A percentile compares a stretch with the other conserved stretches of the same genome.
phyloP scores from a whole-genome alignment of 2,888 invertebrate genomes.

The Tiliacea aurago region DNA sequence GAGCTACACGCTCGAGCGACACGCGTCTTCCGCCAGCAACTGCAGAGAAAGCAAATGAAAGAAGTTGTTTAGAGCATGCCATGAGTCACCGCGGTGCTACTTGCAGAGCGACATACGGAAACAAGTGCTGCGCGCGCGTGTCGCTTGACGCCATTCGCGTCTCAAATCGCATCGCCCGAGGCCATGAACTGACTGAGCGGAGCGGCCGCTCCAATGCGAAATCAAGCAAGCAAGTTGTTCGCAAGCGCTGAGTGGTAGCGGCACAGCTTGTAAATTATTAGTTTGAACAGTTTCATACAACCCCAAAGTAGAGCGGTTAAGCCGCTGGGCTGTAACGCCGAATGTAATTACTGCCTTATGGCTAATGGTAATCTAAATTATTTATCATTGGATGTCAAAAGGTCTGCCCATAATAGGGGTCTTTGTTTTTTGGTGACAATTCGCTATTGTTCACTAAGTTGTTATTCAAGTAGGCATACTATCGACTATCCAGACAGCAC shows the following conservation, averaged over 20 bases:
- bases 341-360: slow-evolving; percentile 8
- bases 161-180: too few relatives aligned
- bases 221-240: neutral
- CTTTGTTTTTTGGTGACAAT: slow-evolving; percentile 24
- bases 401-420: slow-evolving; percentile 8
- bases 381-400: slow-evolving; percentile 32
- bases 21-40: too few relatives aligned
- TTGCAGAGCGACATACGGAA: too few relatives aligned
- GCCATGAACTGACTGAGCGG: too few relatives aligned
- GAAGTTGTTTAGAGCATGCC: too few relatives aligned
- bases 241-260: neutral
- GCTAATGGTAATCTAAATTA: neutral
- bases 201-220: neutral
- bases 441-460: neutral
- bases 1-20: too few relatives aligned
- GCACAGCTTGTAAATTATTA: too few relatives aligned
- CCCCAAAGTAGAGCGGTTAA: neutral
- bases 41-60: too few relatives aligned
- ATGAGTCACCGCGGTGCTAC: too few relatives aligned
- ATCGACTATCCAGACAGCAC: neutral
- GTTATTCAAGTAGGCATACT: neutral
- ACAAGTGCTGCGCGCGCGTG: too few relatives aligned
- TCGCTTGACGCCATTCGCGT: too few relatives aligned
- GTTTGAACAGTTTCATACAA: neutral
- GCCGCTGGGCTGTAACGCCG: neutral